These are phyloP conservation scores for Grapholita molesta DNA, from an alignment of 1,140 invertebrate species.

Conservation along the genomic window DNA sequence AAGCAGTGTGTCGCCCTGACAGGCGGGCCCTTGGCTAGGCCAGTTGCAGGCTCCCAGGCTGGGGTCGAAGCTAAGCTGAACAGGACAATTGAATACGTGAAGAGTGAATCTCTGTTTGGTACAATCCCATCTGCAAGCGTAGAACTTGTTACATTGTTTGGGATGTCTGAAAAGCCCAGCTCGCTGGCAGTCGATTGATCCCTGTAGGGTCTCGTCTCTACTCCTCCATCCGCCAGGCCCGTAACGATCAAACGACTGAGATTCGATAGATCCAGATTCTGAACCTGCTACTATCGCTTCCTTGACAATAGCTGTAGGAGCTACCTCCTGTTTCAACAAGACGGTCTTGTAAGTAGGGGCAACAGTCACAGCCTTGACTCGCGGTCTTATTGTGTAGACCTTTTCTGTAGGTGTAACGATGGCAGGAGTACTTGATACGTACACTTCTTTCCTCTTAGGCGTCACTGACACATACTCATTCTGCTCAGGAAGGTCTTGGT, in stretches of 20 bases:
- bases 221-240: slow-evolving; percentile 77
- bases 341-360: slow-evolving; percentile 74
- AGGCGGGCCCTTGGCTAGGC: slow-evolving; percentile 89
- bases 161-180: slow-evolving; percentile 91
- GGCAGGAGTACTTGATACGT: slow-evolving; percentile 50
- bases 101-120: slow-evolving; percentile 88
- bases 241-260: slow-evolving; percentile 75
- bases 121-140: slow-evolving; percentile 90
- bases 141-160: slow-evolving; percentile 90
- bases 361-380: slow-evolving; percentile 59
- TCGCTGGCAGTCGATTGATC: slow-evolving; percentile 84
- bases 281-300: slow-evolving; percentile 31
- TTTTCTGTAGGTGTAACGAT: slow-evolving; percentile 48
- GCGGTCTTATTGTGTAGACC: slow-evolving; percentile 52
- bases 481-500: slow-evolving; percentile 64
- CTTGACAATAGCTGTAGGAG: slow-evolving; percentile 31
- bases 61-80: slow-evolving; percentile 88
- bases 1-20: slow-evolving; percentile 84
- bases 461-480: slow-evolving; percentile 46
- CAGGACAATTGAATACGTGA: slow-evolving; percentile 89
- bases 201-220: slow-evolving; percentile 80
- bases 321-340: slow-evolving; percentile 54
- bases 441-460: slow-evolving; percentile 35
- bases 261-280: slow-evolving; percentile 33
- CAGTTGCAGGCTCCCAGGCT: slow-evolving; percentile 89